Conservation (phyloP, 1,140 invertebrate species). For the Drosophila nannoptera region DNA sequence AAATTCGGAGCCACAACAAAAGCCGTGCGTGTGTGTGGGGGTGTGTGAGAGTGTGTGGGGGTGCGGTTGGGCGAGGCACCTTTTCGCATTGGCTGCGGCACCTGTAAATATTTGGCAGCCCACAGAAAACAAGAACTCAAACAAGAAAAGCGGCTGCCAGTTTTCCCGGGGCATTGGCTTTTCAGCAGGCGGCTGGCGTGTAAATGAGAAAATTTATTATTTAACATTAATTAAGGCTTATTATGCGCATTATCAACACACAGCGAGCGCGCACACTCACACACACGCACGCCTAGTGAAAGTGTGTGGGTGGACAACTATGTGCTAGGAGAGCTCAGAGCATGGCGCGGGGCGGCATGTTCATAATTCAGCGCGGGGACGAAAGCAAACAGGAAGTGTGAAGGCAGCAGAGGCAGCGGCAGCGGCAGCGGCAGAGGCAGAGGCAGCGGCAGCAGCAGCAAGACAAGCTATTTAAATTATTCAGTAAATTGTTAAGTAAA, state of each 20-base stretch:
- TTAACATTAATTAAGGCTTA: constrained; percentile 78
- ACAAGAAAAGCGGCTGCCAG: constrained; percentile 23
- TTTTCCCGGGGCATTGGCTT: constrained; percentile 17
- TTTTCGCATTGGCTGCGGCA: constrained; percentile 21
- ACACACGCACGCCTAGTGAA: constrained; percentile 11
- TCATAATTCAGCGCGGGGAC: constrained; percentile 58
- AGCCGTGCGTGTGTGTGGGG: background rate
- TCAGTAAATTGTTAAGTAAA: constrained; percentile 77
- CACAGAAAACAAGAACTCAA: constrained; percentile 37
- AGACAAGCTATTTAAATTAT: constrained; percentile 61
- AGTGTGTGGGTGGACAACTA: constrained; percentile 48
- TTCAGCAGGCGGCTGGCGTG: constrained; percentile 47
- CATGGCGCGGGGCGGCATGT: constrained; percentile 28
- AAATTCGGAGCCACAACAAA: constrained; percentile 62
- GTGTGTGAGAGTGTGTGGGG: background rate
- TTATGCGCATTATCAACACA: constrained; percentile 78
- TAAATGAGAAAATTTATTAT: constrained; percentile 77
- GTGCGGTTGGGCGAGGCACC: background rate
- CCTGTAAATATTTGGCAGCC: constrained; percentile 57
- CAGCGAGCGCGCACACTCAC: constrained; percentile 21
- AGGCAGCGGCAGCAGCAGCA: background rate
- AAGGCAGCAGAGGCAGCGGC: constrained; percentile 8
- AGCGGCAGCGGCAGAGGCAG: background rate
- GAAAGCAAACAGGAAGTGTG: constrained; percentile 51
- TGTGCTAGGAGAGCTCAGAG: constrained; percentile 27